Conservation (phyloP, 1,140 invertebrate genomes). For the Bombus impatiens region DNA sequence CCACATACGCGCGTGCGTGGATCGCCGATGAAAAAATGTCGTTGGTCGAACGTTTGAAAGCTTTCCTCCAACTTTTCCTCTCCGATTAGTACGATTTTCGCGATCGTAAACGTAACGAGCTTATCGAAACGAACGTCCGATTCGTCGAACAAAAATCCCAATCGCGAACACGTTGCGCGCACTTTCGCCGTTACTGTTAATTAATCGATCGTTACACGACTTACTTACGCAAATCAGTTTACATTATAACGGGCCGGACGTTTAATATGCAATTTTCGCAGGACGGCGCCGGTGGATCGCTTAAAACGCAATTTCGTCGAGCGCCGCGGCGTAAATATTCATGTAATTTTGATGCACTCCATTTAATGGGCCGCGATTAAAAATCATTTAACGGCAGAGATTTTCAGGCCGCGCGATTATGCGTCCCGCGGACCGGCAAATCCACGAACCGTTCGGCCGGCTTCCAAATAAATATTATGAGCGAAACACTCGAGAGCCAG, state of each 20-base stretch:
- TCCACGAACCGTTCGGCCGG: background rate
- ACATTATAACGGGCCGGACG: conserved; percentile 18
- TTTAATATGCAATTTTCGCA: conserved; percentile 37
- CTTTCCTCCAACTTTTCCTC: too few species aligned
- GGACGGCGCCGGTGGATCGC: conserved; percentile 17
- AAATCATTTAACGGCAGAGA: conserved; percentile 48
- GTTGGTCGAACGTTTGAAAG: background rate
- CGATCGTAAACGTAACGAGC: background rate
- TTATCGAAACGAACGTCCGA: background rate
- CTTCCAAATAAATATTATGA: conserved; percentile 12
- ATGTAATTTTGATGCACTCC: conserved; percentile 52
- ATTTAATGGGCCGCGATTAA: conserved; percentile 48
- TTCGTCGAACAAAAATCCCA: background rate
- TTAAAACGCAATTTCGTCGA: conserved; percentile 42
- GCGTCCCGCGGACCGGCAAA: background rate
- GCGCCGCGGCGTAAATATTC: conserved; percentile 40
- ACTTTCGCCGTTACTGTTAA: conserved; percentile 21
- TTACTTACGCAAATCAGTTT: conserved; percentile 43
- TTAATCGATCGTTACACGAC: conserved; percentile 42
- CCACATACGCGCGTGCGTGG: background rate
- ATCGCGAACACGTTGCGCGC: background rate
- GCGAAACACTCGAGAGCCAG: background rate
- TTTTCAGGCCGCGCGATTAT: conserved; percentile 24
- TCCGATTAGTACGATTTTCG: background rate
- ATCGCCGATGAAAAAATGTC: background rate